A percentile compares a stretch with the other conserved stretches of the same genome.
Conservation (phyloP, 2,113 vertebrate genomes). For the Tor tambroides region DNA sequence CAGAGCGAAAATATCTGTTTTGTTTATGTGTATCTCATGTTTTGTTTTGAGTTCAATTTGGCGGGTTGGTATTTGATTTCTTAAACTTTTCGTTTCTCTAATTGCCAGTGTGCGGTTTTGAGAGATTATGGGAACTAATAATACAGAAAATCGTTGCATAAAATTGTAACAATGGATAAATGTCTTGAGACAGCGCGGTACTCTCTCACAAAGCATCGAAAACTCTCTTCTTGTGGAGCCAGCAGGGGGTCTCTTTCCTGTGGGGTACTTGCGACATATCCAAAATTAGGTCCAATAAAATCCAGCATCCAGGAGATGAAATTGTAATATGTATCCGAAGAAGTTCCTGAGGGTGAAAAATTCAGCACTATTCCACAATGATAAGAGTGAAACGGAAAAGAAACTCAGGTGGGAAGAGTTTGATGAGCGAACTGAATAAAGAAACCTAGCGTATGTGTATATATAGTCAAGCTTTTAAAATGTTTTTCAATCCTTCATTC, state of each 20-base stretch:
- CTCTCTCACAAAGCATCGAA: too few relatives aligned
- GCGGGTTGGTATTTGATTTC: constrained; percentile 67
- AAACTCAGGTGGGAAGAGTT: not conserved
- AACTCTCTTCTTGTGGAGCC: too few relatives aligned
- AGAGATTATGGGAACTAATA: too few relatives aligned
- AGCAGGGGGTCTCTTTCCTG: constrained; percentile 63
- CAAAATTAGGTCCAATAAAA: constrained; percentile 38
- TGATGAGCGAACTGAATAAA: constrained; percentile 1
- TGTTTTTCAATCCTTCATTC: not conserved
- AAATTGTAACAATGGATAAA: too few relatives aligned
- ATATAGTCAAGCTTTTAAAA: not conserved
- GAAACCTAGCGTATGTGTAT: not conserved
- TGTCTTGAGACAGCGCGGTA: too few relatives aligned
- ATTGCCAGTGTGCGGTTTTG: constrained; percentile 72
- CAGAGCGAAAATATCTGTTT: too few relatives aligned
- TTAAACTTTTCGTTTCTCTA: constrained; percentile 64
- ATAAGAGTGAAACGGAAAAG: not conserved
- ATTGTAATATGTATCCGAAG: constrained; percentile 8
- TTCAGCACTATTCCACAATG: constrained; percentile 10
- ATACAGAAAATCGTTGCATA: too few relatives aligned
- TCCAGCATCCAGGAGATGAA: constrained; percentile 25
- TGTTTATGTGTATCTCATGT: constrained; percentile 15
- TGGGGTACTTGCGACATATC: constrained; percentile 29
- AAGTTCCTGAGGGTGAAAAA: constrained; percentile 21
- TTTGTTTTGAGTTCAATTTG: constrained; percentile 61